Percentiles rank a stretch among this genome's conserved stretches.
Evolutionary conservation across 1,140 invertebrate genomes (phyloP).

Genomic region (Agrypnia vestita): DNA sequence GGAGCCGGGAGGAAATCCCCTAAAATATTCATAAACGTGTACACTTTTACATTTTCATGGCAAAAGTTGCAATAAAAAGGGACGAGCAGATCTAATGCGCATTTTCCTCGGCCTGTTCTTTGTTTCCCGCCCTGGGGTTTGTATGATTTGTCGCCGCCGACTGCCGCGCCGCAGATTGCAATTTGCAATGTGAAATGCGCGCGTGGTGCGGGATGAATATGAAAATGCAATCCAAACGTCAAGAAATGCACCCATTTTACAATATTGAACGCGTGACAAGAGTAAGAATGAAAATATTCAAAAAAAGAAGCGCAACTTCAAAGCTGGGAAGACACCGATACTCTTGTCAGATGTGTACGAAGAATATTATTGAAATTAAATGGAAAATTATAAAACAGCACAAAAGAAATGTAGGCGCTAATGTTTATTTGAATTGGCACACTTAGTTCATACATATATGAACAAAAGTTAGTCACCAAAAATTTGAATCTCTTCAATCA

Average conservation of each 20-base stretch:
- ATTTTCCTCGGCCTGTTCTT: constrained; percentile 19
- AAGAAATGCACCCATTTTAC: constrained; percentile 25
- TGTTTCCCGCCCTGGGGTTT: constrained; percentile 23
- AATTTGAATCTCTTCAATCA: no score
- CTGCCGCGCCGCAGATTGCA: constrained; percentile 46
- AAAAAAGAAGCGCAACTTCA: not conserved
- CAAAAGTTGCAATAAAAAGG: constrained; percentile 41
- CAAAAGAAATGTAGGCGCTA: no score
- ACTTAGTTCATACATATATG: no score
- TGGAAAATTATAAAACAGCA: no score
- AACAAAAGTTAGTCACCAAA: no score
- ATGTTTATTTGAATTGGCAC: no score
- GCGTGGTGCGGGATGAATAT: constrained; percentile 40
- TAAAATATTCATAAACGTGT: constrained; percentile 57
- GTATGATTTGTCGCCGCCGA: constrained; percentile 55
- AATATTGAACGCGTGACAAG: constrained; percentile 46
- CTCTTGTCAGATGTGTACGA: no score
- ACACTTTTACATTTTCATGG: constrained; percentile 35
- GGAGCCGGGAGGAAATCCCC: constrained; percentile 46
- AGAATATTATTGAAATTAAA: no score
- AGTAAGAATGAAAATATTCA: constrained; percentile 17
- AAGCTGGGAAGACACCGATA: no score
- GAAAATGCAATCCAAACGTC: constrained; percentile 33
- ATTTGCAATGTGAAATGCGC: constrained; percentile 50
- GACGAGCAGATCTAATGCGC: constrained; percentile 7